Conservation (phyloP, 2,113 vertebrate species). For the Genyomyrus donnyi region DNA sequence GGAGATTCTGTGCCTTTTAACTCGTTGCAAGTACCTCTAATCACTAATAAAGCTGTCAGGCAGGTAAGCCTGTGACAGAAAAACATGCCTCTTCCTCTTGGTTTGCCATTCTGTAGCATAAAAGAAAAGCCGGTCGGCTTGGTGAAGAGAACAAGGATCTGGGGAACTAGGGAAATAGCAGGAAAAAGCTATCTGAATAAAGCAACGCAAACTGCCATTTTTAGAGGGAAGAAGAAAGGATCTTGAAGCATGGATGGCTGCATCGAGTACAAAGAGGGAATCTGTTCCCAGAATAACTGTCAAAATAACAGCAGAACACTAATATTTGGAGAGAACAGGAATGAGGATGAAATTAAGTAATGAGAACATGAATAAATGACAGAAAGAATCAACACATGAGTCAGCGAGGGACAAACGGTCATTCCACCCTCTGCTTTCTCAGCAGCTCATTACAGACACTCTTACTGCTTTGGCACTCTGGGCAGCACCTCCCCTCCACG, state of each 20-base stretch:
- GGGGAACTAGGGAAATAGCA: background rate
- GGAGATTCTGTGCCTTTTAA: constrained; percentile 4
- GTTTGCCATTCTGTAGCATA: background rate
- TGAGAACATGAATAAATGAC: background rate
- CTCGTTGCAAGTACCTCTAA: background rate
- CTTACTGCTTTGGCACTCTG: constrained; percentile 70
- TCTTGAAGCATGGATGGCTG: background rate
- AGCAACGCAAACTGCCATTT: background rate
- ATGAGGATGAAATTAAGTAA: background rate
- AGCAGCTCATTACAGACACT: background rate
- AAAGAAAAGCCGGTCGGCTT: background rate
- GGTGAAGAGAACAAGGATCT: background rate
- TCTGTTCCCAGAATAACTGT: background rate
- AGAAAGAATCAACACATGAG: background rate
- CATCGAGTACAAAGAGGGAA: background rate
- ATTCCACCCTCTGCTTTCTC: too few species aligned
- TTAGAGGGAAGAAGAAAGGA: background rate
- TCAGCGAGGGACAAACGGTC: background rate
- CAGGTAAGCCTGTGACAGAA: background rate
- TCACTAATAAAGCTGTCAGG: background rate
- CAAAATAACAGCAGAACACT: background rate
- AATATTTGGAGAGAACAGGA: background rate
- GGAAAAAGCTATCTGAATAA: background rate
- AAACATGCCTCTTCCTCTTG: background rate
- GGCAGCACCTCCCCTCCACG: constrained; percentile 67